Evolutionary conservation across 2,888 invertebrate species (phyloP), one percentile per base, ranked within the genome.

Genomic region (Pseudeuparius sepicola): DNA sequence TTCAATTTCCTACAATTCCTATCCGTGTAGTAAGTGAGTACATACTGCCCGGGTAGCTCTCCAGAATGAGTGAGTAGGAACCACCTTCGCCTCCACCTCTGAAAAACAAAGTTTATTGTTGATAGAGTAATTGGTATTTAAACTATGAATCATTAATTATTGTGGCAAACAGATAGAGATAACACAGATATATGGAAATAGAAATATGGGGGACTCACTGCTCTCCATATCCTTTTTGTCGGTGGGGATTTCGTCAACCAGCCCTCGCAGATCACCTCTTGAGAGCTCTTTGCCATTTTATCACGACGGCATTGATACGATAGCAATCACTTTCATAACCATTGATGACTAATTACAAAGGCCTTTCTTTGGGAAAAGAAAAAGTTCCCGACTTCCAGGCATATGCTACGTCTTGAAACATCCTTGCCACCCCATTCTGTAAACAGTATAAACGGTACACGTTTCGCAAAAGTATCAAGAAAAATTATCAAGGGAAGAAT

Each of bases 181-280:
- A n/a, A n/a, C n/a, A n/a, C n/a, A n/a, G n/a, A n/a, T n/a, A n/a
- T n/a, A n/a, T n/a, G n/a, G n/a, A n/a, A n/a, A n/a, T n/a, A n/a
- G n/a, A 28, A 28, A 28, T 15, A 13, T 14, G 18, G 24, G 15
- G 12, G 13, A 78, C 87, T 81, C 73, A 93, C 93, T 65, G 90
- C 89, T 73, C 88, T 77, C 79, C 87, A 90, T 58, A 89, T 79
- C 51, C 85, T 73, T 68, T 87, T 90, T 39, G 85, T 80, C 40
- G 93, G 93, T 50, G 93, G 93, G 39, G 93, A 93, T 70, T 94
- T 94, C 41, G 85, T 89, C 53, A 94, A 71, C 92, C 92, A 94
- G 44, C 94, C 94, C 66, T 88, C 86, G 59, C 83, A 80, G 47
- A 87, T 79, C 45, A 83, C 74, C 64, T 85, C 84, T 60, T 72